Conservation (phyloP, 1,140 invertebrate species). For the Drosophila miranda region DNA sequence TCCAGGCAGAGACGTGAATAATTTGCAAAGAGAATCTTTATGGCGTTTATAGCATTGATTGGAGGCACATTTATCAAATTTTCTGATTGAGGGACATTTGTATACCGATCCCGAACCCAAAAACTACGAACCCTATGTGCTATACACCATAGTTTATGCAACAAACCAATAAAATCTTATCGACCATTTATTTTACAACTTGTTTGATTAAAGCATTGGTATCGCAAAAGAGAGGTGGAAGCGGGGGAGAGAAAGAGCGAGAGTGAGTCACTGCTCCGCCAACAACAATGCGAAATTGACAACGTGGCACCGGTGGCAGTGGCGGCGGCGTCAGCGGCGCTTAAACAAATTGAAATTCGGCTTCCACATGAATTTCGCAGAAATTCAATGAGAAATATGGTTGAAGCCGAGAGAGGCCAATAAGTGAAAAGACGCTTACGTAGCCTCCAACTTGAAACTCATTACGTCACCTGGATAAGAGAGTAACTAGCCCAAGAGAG, state of each 20-base stretch:
- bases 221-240: slow-evolving; percentile 8
- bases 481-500: slow-evolving; percentile 20
- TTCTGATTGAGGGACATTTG: slow-evolving; percentile 9
- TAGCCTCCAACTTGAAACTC: slow-evolving; percentile 24
- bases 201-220: slow-evolving; percentile 47
- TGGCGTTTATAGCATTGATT: no score
- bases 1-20: slow-evolving; percentile 19
- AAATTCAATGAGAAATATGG: background rate
- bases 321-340: slow-evolving; percentile 7
- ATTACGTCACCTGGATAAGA: slow-evolving; percentile 39
- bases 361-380: background rate
- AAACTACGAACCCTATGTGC: slow-evolving; percentile 8
- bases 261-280: slow-evolving; percentile 20
- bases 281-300: slow-evolving; percentile 14
- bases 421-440: slow-evolving; percentile 19
- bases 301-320: slow-evolving; percentile 25
- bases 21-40: slow-evolving; percentile 31
- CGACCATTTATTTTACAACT: slow-evolving; percentile 43
- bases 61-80: no score
- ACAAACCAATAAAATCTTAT: slow-evolving; percentile 26
- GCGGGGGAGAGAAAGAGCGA: slow-evolving; percentile 26
- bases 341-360: slow-evolving; percentile 3
- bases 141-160: slow-evolving; percentile 30
- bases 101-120: background rate
- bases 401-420: background rate